These are phyloP conservation scores for Pandion haliaetus DNA, from an alignment of 2,113 vertebrate genomes.

Conservation along the genomic window DNA sequence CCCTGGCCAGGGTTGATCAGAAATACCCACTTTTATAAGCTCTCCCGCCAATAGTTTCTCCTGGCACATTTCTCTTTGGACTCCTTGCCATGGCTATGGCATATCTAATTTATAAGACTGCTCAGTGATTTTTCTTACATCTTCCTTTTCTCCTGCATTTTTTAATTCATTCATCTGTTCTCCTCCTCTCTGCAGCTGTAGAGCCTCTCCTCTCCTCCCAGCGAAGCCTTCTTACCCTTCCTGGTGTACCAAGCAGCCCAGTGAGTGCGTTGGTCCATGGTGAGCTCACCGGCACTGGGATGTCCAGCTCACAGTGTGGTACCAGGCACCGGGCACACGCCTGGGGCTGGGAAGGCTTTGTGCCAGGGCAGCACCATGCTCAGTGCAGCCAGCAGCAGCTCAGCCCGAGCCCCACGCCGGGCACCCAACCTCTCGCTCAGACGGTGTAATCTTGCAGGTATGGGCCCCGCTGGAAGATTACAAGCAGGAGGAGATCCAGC, in stretches of 20 bases:
- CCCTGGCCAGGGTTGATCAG: not conserved
- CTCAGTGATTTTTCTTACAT: not conserved
- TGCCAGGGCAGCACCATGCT: not conserved
- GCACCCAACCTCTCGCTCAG: not conserved
- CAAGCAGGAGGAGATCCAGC: not conserved
- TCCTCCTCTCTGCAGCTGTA: not conserved
- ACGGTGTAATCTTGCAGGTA: not conserved
- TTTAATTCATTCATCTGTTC: not conserved
- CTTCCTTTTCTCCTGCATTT: not conserved
- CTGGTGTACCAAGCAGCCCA: not conserved
- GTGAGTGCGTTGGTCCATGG: not conserved
- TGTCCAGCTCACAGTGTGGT: not conserved
- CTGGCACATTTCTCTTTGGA: accelerated
- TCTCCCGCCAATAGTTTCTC: not conserved
- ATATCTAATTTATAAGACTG: not conserved
- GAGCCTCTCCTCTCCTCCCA: not conserved
- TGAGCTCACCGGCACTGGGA: not conserved
- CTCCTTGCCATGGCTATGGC: not conserved
- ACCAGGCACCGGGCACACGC: not conserved
- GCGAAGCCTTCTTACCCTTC: not conserved
- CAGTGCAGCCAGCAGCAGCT: not conserved
- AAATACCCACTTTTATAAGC: accelerated
- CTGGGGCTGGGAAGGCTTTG: not conserved
- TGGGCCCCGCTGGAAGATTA: not conserved
- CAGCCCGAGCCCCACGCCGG: accelerated